Percentiles rank a stretch among this genome's conserved stretches.
Conservation (phyloP, 2,113 vertebrate genomes). For the Raphicerus campestris region DNA sequence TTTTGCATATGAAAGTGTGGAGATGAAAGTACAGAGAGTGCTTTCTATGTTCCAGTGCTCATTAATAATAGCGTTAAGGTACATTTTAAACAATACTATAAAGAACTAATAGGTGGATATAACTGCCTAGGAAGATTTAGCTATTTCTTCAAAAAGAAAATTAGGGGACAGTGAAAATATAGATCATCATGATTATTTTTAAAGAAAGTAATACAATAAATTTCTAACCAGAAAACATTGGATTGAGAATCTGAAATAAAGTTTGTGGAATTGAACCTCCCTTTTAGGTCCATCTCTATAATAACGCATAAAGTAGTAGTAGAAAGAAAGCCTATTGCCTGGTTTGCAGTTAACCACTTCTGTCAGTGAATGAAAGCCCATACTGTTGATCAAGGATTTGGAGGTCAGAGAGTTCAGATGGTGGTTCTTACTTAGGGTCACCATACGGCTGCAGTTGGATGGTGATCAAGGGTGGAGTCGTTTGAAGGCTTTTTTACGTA, state of each 20-base stretch:
- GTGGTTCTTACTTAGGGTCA: not conserved
- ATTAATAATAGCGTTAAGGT: not conserved
- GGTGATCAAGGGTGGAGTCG: not conserved
- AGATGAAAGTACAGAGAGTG: not conserved
- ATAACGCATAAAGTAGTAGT: not conserved
- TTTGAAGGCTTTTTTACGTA: not conserved
- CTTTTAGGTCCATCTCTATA: not conserved
- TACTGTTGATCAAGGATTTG: not conserved
- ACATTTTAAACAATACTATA: not conserved
- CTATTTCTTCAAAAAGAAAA: not conserved
- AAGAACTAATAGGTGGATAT: not conserved
- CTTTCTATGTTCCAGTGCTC: not conserved
- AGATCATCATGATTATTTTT: not conserved
- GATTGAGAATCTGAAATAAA: not conserved
- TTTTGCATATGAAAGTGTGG: constrained; percentile 8
- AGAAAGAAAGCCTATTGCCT: not conserved
- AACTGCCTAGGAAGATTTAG: not conserved
- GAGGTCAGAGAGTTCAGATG: not conserved
- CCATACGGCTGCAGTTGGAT: not conserved
- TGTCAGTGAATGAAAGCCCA: not conserved
- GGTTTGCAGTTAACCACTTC: not conserved
- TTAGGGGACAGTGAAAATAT: not conserved
- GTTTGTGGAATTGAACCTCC: not conserved
- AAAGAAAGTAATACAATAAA: not conserved
- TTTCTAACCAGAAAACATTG: not conserved